phyloP scores from a whole-genome alignment of 1,140 invertebrate genomes.

The Octopus sinensis region DNA sequence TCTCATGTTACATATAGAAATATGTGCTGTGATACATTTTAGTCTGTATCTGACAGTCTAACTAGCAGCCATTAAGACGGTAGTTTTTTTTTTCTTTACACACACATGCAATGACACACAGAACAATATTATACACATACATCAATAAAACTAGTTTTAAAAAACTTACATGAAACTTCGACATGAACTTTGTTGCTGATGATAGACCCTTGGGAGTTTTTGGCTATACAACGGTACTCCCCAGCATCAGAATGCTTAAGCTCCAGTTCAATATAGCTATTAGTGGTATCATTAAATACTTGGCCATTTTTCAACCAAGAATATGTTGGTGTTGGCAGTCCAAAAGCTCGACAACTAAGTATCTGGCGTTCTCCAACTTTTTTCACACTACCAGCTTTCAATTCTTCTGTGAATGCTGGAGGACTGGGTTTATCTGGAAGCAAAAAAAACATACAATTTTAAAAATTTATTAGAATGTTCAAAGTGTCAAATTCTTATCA shows the following conservation, averaged over 20 bases:
- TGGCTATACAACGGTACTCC: slow-evolving; percentile 84
- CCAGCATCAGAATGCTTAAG: slow-evolving; percentile 77
- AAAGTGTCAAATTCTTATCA: not conserved
- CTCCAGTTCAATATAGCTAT: slow-evolving; percentile 78
- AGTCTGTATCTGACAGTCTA: too few species aligned
- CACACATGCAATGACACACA: too few species aligned
- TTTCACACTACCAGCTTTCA: slow-evolving; percentile 26
- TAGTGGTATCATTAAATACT: slow-evolving; percentile 50
- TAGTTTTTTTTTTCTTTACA: too few species aligned
- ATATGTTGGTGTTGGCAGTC: slow-evolving; percentile 82
- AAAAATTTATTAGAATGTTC: not conserved
- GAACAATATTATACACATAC: too few species aligned
- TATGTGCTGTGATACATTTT: too few species aligned
- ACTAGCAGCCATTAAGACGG: too few species aligned
- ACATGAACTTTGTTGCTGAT: slow-evolving; percentile 83
- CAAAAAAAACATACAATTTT: not conserved
- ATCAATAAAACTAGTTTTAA: not conserved
- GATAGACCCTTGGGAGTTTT: slow-evolving; percentile 84
- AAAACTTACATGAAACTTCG: slow-evolving; percentile 81
- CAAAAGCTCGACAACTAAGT: slow-evolving; percentile 51
- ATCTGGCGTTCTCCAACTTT: slow-evolving; percentile 29
- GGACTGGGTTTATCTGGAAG: slow-evolving; percentile 29
- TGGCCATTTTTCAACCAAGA: slow-evolving; percentile 82
- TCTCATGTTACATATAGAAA: too few species aligned
- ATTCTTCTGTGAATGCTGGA: slow-evolving; percentile 26